Evolutionary conservation across 2,113 vertebrate species (phyloP).

Genomic region (Rattus rattus): DNA sequence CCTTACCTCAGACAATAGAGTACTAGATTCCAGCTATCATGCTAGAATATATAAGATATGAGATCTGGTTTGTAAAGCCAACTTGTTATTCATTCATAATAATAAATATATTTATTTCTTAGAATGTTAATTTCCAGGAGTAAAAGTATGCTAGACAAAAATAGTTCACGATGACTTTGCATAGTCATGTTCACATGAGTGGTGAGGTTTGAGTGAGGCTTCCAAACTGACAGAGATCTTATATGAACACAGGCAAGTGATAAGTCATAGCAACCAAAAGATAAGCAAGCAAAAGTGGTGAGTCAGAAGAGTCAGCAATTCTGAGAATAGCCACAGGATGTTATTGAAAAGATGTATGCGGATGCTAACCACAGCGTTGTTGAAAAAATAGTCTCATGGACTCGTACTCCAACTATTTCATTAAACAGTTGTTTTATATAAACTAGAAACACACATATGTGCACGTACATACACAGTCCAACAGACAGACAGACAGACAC

Average conservation of each 20-base stretch:
- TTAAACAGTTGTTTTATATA: background rate
- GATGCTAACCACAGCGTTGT: background rate
- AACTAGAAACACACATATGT: background rate
- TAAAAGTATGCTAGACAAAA: background rate
- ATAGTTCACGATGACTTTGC: background rate
- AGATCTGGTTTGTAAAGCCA: background rate
- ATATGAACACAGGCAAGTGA: background rate
- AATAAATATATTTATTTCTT: background rate
- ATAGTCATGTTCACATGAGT: background rate
- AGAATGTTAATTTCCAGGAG: background rate
- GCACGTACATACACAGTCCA: background rate
- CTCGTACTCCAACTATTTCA: background rate
- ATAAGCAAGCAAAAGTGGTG: background rate
- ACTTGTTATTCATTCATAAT: background rate
- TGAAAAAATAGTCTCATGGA: background rate
- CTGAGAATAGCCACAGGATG: background rate
- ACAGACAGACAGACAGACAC: too few relatives aligned
- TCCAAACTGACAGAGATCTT: background rate
- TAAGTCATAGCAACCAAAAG: background rate
- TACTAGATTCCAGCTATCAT: background rate
- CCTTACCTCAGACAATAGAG: background rate
- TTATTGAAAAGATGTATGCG: too few relatives aligned
- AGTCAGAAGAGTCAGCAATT: background rate
- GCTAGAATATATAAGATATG: background rate
- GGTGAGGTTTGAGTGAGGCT: background rate